Evolutionary conservation across 2,888 invertebrate species (phyloP).

Genomic region (Acanthoscelides obtectus): DNA sequence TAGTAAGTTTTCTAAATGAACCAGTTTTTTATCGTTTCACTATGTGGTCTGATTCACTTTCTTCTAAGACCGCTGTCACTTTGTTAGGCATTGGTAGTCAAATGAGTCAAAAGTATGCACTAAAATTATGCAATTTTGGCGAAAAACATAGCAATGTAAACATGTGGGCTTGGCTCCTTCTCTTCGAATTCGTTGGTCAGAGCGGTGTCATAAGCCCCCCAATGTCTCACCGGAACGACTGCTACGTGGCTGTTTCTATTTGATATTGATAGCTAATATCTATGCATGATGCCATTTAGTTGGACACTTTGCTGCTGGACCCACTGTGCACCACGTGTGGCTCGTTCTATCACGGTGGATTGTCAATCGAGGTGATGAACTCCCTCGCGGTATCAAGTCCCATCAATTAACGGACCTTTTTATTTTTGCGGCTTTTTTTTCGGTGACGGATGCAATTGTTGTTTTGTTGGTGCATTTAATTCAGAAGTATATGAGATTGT

Average conservation of each 20-base stretch:
- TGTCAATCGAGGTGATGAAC: neutral
- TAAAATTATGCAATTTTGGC: too few species aligned
- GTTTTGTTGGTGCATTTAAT: neutral
- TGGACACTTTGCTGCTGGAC: neutral
- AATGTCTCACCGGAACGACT: neutral
- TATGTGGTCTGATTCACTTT: too few species aligned
- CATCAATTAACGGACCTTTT: neutral
- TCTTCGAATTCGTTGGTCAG: too few species aligned
- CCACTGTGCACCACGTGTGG: neutral
- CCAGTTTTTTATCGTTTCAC: too few species aligned
- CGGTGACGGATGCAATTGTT: neutral
- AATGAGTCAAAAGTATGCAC: too few species aligned
- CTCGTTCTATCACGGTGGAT: neutral
- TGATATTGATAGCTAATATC: constrained; percentile 35
- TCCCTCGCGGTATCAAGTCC: neutral
- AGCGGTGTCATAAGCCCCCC: neutral
- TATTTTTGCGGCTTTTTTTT: neutral
- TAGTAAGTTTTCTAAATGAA: too few species aligned
- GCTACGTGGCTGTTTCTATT: constrained; percentile 14
- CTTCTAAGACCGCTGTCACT: too few species aligned
- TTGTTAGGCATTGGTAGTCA: too few species aligned
- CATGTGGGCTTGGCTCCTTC: too few species aligned
- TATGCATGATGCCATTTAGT: constrained; percentile 31
- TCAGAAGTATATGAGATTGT: neutral
- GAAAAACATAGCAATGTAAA: too few species aligned